Percentiles rank a stretch among this genome's conserved stretches.
Evolutionary conservation across 2,113 vertebrate species (phyloP).

Genomic region (Amblyopsis rosae): DNA sequence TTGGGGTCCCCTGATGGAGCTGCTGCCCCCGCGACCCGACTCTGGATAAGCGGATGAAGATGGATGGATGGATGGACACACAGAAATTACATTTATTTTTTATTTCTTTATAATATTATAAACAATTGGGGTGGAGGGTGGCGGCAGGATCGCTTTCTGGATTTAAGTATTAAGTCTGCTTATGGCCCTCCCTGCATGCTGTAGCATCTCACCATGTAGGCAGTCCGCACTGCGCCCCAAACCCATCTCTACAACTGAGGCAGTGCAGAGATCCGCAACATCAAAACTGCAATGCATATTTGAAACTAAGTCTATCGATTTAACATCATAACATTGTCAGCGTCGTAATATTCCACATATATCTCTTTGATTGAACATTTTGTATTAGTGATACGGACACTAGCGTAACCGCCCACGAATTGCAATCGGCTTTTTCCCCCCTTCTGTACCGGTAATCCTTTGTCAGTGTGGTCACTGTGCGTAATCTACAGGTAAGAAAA

Average conservation of each 20-base stretch:
- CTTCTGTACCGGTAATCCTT: neutral
- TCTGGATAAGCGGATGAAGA: too few relatives aligned
- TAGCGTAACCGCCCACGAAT: neutral
- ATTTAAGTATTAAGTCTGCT: too few relatives aligned
- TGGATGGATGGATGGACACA: too few relatives aligned
- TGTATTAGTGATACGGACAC: neutral
- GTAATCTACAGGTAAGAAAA: neutral
- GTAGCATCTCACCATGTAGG: slow-evolving; percentile 4
- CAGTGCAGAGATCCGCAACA: neutral
- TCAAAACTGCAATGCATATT: neutral
- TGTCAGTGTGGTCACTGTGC: slow-evolving; percentile 8
- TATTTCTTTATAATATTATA: too few relatives aligned
- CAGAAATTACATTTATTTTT: too few relatives aligned
- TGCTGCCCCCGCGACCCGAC: too few relatives aligned
- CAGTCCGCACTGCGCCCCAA: slow-evolving; percentile 57
- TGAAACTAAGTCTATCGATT: neutral
- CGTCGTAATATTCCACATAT: neutral
- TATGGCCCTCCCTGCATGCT: too few relatives aligned
- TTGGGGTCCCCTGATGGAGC: too few relatives aligned
- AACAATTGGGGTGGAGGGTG: too few relatives aligned
- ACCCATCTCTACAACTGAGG: slow-evolving; percentile 21
- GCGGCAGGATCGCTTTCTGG: too few relatives aligned
- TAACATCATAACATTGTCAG: neutral
- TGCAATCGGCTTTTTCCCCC: slow-evolving; percentile 5
- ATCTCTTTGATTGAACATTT: neutral